Evolutionary conservation across 2,113 vertebrate genomes (phyloP).

Genomic region (Coreoperca whiteheadi): DNA sequence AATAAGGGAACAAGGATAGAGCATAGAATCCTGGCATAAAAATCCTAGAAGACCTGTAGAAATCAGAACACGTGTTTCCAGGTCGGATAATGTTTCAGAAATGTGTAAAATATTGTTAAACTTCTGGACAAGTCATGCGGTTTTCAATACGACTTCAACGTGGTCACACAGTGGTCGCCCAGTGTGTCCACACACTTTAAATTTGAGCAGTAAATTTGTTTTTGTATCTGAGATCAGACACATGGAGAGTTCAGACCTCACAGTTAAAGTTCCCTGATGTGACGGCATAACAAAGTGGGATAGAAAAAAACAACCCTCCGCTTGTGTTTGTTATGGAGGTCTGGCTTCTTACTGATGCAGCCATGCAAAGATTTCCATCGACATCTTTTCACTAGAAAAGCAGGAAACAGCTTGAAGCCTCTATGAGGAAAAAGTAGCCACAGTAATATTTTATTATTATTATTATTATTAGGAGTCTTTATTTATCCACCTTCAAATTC

Average conservation of each 20-base stretch:
- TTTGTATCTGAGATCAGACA: conserved; percentile 1
- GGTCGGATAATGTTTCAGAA: not conserved
- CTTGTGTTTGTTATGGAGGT: not conserved
- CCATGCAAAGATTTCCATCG: conserved; percentile 2
- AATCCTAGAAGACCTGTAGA: not conserved
- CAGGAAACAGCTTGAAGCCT: not conserved
- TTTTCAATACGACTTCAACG: not conserved
- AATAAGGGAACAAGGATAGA: conserved; percentile 1
- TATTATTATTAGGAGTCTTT: too few species aligned
- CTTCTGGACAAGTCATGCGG: not conserved
- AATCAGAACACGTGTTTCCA: not conserved
- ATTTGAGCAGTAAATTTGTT: not conserved
- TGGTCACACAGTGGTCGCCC: not conserved
- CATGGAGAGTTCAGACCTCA: not conserved
- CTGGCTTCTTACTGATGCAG: not conserved
- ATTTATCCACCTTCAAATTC: not conserved
- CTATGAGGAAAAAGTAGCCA: not conserved
- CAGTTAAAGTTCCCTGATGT: not conserved
- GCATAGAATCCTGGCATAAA: not conserved
- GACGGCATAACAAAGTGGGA: conserved; percentile 3
- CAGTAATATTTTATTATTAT: too few species aligned
- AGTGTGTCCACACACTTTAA: not conserved
- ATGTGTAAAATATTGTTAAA: not conserved
- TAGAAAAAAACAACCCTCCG: not conserved
- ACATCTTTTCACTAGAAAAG: conserved; percentile 3